A percentile compares a stretch with the other conserved stretches of the same genome.
Conservation (phyloP, 1,140 invertebrate genomes). For the Heliconius melpomene region DNA sequence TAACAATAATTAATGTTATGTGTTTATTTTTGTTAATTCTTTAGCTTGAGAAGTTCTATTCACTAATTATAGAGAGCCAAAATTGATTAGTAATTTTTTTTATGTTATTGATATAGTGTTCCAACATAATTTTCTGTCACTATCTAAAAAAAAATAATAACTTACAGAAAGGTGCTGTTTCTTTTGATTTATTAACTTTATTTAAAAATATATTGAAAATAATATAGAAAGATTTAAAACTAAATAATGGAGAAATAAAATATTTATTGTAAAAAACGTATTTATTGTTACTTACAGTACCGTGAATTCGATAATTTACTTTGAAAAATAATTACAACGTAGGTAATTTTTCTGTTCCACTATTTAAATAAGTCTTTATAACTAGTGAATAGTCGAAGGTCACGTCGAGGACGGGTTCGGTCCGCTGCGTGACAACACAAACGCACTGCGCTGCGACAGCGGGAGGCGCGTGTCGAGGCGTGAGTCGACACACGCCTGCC, state of each 20-base stretch:
- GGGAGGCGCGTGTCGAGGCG: conserved; percentile 72
- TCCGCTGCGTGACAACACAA: conserved; percentile 54
- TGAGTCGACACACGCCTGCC: conserved; percentile 74
- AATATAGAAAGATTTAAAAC: neutral
- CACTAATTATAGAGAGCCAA: too few relatives aligned
- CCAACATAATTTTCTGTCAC: too few relatives aligned
- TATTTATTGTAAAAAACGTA: conserved; percentile 66
- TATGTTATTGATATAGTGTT: too few relatives aligned
- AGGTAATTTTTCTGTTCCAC: conserved; percentile 72
- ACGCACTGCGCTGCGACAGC: conserved; percentile 54
- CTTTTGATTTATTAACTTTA: neutral
- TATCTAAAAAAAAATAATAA: too few relatives aligned
- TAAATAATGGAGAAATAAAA: conserved; percentile 26
- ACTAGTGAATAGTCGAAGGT: conserved; percentile 68
- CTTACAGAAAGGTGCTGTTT: neutral
- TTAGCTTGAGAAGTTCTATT: too few relatives aligned
- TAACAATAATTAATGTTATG: too few relatives aligned
- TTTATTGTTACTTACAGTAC: conserved; percentile 79
- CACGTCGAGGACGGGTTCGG: conserved; percentile 45
- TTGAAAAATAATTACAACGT: conserved; percentile 76
- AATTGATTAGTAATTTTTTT: too few relatives aligned
- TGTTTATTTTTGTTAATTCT: too few relatives aligned
- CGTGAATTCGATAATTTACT: conserved; percentile 79
- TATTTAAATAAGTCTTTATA: conserved; percentile 80
- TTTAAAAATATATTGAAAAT: neutral